phyloP scores from a whole-genome alignment of 2,113 vertebrate genomes.

The Esox niger region DNA sequence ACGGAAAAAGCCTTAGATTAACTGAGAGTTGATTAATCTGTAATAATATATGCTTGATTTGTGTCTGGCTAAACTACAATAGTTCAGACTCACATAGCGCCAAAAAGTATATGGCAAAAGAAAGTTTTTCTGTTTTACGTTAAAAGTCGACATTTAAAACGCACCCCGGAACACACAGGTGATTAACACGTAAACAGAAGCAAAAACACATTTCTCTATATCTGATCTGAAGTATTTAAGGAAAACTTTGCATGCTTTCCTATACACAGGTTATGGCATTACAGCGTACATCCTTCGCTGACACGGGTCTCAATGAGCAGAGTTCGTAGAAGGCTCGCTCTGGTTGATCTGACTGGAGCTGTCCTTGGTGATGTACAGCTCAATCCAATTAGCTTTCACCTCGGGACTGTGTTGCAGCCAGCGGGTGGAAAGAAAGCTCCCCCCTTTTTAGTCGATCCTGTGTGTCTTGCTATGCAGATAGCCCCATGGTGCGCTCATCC shows the following conservation, averaged over 20 bases:
- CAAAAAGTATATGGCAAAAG: too few species aligned
- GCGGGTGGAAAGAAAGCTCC: constrained; percentile 6
- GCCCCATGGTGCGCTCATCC: constrained; percentile 25
- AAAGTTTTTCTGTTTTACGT: too few species aligned
- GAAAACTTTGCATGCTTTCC: not conserved
- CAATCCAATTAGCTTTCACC: constrained; percentile 68
- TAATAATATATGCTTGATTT: too few species aligned
- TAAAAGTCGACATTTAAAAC: too few species aligned
- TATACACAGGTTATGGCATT: not conserved
- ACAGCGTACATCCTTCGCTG: not conserved
- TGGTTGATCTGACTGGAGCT: constrained; percentile 56
- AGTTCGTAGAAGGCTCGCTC: constrained; percentile 20
- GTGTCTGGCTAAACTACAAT: too few species aligned
- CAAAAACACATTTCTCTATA: too few species aligned
- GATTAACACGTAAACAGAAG: too few species aligned
- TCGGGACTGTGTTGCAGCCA: constrained; percentile 37
- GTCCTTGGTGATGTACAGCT: constrained; percentile 68
- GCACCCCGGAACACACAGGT: too few species aligned
- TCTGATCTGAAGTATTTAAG: not conserved
- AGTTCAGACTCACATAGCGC: too few species aligned
- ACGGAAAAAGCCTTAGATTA: too few species aligned
- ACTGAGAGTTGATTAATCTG: too few species aligned
- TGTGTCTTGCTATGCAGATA: constrained; percentile 11
- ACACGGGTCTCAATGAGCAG: constrained; percentile 16
- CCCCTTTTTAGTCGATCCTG: constrained; percentile 9